A percentile compares a stretch with the other conserved stretches of the same genome.
phyloP scores from a whole-genome alignment of 2,888 invertebrate genomes.

The Chloromyia formosa region DNA sequence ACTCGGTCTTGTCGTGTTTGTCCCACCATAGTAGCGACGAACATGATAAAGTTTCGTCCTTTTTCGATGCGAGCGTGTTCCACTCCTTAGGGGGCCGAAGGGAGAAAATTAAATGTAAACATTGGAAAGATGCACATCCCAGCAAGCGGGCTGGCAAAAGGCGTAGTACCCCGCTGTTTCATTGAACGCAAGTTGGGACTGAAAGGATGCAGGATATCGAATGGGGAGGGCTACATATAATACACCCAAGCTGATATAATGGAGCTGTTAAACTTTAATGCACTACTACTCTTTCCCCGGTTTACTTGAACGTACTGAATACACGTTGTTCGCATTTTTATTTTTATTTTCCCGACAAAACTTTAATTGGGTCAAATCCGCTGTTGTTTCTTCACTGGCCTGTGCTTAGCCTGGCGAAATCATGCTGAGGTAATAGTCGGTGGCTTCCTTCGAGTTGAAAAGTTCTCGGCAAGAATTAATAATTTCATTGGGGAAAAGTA shows the following conservation, averaged over 20 bases:
- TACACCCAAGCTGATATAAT: conserved; percentile 31
- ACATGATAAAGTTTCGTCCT: conserved; percentile 33
- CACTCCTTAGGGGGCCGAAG: conserved; percentile 7
- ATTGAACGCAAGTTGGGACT: background rate
- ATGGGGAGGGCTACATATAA: background rate
- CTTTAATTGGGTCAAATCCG: conserved; percentile 41
- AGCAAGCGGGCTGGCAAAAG: background rate
- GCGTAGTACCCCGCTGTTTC: background rate
- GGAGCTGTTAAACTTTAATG: conserved; percentile 38
- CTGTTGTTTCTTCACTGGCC: background rate
- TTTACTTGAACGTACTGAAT: background rate
- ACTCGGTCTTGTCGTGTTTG: background rate
- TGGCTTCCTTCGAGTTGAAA: conserved; percentile 8
- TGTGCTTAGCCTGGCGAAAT: background rate
- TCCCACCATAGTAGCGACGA: conserved; percentile 32
- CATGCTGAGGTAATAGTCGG: conserved; percentile 15
- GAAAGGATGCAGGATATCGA: background rate
- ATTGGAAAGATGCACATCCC: conserved; percentile 11
- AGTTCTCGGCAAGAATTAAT: conserved; percentile 24
- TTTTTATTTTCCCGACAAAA: background rate
- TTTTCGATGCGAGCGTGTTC: conserved; percentile 3
- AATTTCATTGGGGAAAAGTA: conserved; percentile 15
- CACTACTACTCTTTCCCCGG: background rate
- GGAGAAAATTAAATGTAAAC: conserved; percentile 40
- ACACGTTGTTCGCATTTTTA: background rate